phyloP scores from a whole-genome alignment of 2,888 invertebrate genomes.

The Spilosoma lubricipeda region DNA sequence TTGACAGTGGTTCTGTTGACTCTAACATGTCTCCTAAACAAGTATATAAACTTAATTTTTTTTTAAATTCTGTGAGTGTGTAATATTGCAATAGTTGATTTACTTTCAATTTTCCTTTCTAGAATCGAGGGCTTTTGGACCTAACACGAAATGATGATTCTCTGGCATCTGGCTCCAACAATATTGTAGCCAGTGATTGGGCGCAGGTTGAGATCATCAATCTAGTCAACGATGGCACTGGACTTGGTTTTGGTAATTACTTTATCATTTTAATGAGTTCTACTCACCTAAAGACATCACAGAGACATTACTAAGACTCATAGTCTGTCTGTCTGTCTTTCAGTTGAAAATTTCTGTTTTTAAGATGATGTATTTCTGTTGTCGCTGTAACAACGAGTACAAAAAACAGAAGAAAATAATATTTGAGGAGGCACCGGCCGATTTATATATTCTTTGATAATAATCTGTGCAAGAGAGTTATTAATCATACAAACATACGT shows the following conservation, averaged over 20 bases:
- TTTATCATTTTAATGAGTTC: neutral
- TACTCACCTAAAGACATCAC: no score
- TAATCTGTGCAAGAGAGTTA: no score
- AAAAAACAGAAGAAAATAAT: no score
- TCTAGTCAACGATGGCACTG: conserved; percentile 98
- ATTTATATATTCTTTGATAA: no score
- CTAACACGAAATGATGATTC: conserved; percentile 87
- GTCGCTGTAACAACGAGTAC: no score
- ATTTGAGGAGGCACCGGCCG: no score
- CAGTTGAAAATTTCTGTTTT: no score
- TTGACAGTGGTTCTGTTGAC: conserved; percentile 92
- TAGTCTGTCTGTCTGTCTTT: no score
- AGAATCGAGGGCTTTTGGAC: conserved; percentile 88
- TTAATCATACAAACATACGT: no score
- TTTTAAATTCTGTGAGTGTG: neutral
- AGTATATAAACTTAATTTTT: conserved; percentile 65
- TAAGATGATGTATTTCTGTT: no score
- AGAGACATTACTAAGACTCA: no score
- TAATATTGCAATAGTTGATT: neutral
- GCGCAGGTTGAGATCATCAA: conserved; percentile 99
- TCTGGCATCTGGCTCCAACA: conserved; percentile 72
- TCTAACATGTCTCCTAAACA: conserved; percentile 94
- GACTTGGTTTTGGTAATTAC: conserved; percentile 95
- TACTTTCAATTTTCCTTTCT: conserved; percentile 21
- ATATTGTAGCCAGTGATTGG: conserved; percentile 93